Evolutionary conservation across 2,113 vertebrate genomes (phyloP).

Genomic region (Cyphomyrus discorhynchus): DNA sequence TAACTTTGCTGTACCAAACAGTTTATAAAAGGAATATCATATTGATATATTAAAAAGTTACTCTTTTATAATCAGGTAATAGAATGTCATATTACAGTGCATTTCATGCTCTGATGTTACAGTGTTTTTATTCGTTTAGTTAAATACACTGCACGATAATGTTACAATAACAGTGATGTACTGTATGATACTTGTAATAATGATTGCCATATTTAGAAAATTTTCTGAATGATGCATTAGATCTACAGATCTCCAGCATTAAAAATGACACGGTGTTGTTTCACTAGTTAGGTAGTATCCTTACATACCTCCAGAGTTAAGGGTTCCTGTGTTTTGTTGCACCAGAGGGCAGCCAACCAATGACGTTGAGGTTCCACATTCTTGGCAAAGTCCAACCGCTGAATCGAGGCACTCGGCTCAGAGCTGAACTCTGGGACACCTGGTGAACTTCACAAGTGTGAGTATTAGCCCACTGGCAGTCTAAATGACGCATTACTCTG

Average conservation of each 20-base stretch:
- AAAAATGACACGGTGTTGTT: background rate
- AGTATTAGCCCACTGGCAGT: slow-evolving; percentile 8
- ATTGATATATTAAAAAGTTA: background rate
- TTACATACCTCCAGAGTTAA: background rate
- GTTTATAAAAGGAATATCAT: background rate
- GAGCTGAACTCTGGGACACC: background rate
- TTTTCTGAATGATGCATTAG: background rate
- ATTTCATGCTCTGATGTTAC: background rate
- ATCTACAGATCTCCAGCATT: background rate
- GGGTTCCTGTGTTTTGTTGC: background rate
- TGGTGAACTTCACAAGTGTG: slow-evolving; percentile 9
- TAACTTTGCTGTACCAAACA: background rate
- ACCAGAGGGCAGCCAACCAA: background rate
- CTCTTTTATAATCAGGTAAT: background rate
- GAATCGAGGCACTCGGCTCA: background rate
- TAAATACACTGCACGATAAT: background rate
- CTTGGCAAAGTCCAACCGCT: background rate
- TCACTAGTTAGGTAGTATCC: background rate
- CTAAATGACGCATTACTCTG: background rate
- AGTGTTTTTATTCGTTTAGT: background rate
- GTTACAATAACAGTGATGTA: background rate
- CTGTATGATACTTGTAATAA: background rate
- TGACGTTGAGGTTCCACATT: background rate
- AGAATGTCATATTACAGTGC: background rate
- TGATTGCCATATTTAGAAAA: background rate